Evolutionary conservation across 2,888 invertebrate genomes (phyloP), one percentile per base, ranked within the genome.

Genomic region (Agrypnus murinus): DNA sequence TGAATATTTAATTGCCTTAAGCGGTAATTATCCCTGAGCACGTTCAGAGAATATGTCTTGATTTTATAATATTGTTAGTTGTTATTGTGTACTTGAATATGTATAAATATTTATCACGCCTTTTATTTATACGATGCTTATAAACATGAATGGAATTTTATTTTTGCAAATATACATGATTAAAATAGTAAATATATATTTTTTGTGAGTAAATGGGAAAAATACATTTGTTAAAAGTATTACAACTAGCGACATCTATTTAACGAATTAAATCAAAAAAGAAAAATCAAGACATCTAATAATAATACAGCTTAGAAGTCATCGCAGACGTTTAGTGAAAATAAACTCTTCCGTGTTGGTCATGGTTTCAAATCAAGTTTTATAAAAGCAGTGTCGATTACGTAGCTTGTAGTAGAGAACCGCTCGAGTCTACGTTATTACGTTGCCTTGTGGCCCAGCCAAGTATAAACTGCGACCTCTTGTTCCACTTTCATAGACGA

Each of bases 351-450:
- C 69, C 48, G 63, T 19, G 58, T 58, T 38, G 32, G 48, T 69
- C 63, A 55, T 63, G 69, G 45, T 69, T 63, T 62, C 57, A 53
- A 69, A 69, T 69, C 46, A 65, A 65, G 59, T 66, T 69, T 40
- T 45, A 17, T 32, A 25, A 25, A 25, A 25, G 25, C n/a, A n/a
- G 14, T 15, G 43, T 15, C 43, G 43, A 43, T 43, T 43, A 43
- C 43, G 43, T 15, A 43, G 43, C 43, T 43, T 12, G 14, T 43
- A 12, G 43, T 43, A 43, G 43, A 43, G 14, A 4, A 2, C 4
- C 14, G 2, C 25, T 3, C 25, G 14, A 12, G 12, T 43, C 15
- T 43, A 43, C 43, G 43, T 15, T 43, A 15, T 15, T 43, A 43
- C 43, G 43, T 43, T 43, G 43, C 31, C 40, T 46, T 46, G 63